Conservation (phyloP, 2,797 vertebrate genomes). For the Tachyglossus aculeatus region DNA sequence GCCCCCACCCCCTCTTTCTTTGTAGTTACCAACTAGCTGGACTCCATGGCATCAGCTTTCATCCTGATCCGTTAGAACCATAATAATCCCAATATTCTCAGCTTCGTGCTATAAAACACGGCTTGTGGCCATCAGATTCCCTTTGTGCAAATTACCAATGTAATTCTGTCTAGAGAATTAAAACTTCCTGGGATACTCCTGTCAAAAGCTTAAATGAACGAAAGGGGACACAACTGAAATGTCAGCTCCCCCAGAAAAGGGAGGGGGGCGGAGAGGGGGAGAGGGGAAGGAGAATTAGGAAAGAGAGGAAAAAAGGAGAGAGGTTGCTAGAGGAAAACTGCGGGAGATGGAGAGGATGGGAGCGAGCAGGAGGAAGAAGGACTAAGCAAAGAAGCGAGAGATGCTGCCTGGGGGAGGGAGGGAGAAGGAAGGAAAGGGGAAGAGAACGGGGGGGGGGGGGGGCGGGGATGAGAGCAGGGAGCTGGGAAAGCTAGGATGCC, state of each 20-base stretch:
- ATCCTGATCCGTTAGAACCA: neutral
- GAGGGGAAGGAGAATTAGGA: neutral
- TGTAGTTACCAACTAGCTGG: constrained; percentile 56
- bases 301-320: neutral
- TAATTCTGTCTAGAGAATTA: constrained; percentile 16
- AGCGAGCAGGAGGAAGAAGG: neutral
- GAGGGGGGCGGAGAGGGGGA: neutral
- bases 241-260: neutral
- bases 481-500: neutral
- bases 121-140: constrained; percentile 10
- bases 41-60: constrained; percentile 38
- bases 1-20: constrained; percentile 30
- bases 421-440: constrained; percentile 6
- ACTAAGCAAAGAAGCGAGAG: neutral
- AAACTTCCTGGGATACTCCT: constrained; percentile 43
- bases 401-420: neutral
- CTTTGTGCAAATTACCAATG: constrained; percentile 42
- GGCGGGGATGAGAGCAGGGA: neutral
- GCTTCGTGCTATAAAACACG: neutral
- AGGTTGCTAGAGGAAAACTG: neutral
- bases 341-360: neutral
- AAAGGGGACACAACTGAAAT: neutral
- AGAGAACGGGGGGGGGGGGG: neutral
- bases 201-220: neutral
- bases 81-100: neutral